Evolutionary conservation across 2,113 vertebrate genomes (phyloP), one percentile per base, ranked within the genome.

Genomic region (Sinocyclocheilus grahami): DNA sequence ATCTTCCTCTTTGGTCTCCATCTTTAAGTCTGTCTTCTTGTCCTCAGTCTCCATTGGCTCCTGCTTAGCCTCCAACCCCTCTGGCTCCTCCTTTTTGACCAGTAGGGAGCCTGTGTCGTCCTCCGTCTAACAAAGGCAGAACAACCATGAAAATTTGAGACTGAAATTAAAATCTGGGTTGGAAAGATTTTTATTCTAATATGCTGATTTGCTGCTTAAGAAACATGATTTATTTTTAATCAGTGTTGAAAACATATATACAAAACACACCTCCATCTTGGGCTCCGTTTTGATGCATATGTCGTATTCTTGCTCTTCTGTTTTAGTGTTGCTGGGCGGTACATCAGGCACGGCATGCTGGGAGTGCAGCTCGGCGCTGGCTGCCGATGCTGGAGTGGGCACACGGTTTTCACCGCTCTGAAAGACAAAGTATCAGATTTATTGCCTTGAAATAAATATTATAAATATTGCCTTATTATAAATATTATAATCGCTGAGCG

Each of bases 11-110:
- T 97, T 98, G 87, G 82, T 80, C 86, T 98, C 97, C 0, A 90
- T 90, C 94, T 98, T 98, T 0, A 96, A 86, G 88, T 98, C 97
- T 0, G 94, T 89, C 89, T 98, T 99, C 94, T 97, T 98, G 53
- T 97, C 97, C 39, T 98, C 98, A 58, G 96, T 93, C 86, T 99
- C 97, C 98, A 99, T 99, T 0, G 96, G 93, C 90, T 98, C 97
- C 0, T 95, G 93, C 89, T 98, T 99, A 72, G 91, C 76, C 69
- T 96, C 96, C 22, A 88, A 5, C 53, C 92, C 94, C 30, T 97
- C 96, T 0, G 94, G 77, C 88, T 97, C 98, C 91, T 98, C 98
- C 90, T 98, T 98, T 87, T 92, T 93, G 88, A 94, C 90, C 84
- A 93, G 87, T 42, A 93, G 90, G 76, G 96, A 88, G 67, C 87